Conservation (phyloP, 2,888 invertebrate genomes). For the Plagiodera versicolora region DNA sequence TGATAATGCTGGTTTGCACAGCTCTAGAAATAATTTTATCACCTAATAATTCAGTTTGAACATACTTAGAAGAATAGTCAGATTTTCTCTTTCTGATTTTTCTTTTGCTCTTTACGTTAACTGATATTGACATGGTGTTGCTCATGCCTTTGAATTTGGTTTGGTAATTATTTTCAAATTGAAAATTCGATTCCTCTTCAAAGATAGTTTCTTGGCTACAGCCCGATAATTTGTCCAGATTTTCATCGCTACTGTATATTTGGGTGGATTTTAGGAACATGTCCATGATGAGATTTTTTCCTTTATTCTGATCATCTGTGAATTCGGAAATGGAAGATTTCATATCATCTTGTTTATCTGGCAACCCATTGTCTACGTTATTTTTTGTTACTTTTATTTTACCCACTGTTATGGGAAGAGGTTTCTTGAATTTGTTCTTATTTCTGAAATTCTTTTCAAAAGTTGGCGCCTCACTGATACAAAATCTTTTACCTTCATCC, state of each 20-base stretch:
- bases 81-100: conserved; percentile 23
- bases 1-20: conserved; percentile 25
- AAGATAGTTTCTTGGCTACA: conserved; percentile 34
- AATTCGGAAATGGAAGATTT: conserved; percentile 30
- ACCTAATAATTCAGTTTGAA: conserved; percentile 21
- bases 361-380: background rate
- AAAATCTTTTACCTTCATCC: conserved; percentile 10
- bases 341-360: conserved; percentile 27
- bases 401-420: conserved; percentile 29
- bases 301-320: conserved; percentile 41
- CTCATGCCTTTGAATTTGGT: conserved; percentile 31
- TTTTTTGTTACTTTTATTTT: background rate
- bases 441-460: background rate
- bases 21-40: conserved; percentile 22
- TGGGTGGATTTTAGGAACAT: conserved; percentile 50
- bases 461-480: conserved; percentile 21
- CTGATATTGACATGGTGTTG: conserved; percentile 39
- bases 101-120: conserved; percentile 35
- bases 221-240: conserved; percentile 6
- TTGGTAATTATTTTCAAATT: conserved; percentile 34
- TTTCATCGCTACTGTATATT: conserved; percentile 31
- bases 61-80: conserved; percentile 12
- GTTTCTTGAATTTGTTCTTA: conserved; percentile 27
- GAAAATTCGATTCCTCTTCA: conserved; percentile 37
- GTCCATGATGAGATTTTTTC: conserved; percentile 49